Evolutionary conservation across 2,888 invertebrate species (phyloP), one percentile per base, ranked within the genome.

Genomic region (Cacoxenus indagator): DNA sequence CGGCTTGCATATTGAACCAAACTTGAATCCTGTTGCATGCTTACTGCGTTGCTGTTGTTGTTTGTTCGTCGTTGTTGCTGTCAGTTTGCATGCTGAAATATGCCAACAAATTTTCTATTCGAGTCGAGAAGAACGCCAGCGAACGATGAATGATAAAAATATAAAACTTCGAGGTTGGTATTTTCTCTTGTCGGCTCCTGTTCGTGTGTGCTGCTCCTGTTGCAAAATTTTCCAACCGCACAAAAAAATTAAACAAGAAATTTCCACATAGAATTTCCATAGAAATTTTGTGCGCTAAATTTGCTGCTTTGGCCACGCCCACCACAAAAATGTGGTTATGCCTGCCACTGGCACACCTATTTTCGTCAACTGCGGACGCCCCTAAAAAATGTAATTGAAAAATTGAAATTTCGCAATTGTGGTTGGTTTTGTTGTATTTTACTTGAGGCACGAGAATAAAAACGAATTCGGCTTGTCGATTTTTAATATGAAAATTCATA

Each of bases 171-270:
- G n/a, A n/a, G n/a, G n/a, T n/a, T n/a, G n/a, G n/a, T n/a, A n/a
- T n/a, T n/a, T n/a, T n/a, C n/a, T n/a, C n/a, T n/a, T n/a, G n/a
- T n/a, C n/a, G n/a, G n/a, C n/a, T n/a, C n/a, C n/a, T n/a, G n/a
- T n/a, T n/a, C n/a, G n/a, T n/a, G n/a, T n/a, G n/a, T n/a, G n/a
- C n/a, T n/a, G 8, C 14, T 2, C 37, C 8, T 37, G 8, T 37
- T 37, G 14, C 37, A 14, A 11, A 14, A 2, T 8, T 37, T 37
- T 37, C 14, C 37, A 37, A 37, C 37, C 37, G 14, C 31, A 65
- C 62, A 71, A 71, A 74, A 70, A 75, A 76, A 75, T 78, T 80
- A 77, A 75, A 80, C 78, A 70, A 78, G 75, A 76, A 77, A 78
- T 78, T 80, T 77, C 76, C 71, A 76, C 72, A 67, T 68, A 72